Evolutionary conservation across 2,113 vertebrate genomes (phyloP).

Genomic region (Salvelinus sp.): DNA sequence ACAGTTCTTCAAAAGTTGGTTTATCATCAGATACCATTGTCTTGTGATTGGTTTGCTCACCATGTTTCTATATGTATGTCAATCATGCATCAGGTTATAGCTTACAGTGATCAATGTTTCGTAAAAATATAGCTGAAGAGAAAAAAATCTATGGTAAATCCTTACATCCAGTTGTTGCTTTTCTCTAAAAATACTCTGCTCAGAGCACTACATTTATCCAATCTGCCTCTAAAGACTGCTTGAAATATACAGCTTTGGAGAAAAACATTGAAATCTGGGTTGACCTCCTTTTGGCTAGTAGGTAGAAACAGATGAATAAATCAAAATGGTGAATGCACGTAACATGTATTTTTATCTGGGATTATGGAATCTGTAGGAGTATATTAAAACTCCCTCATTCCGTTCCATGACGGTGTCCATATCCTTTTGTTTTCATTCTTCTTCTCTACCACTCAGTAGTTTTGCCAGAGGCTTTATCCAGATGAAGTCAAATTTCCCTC

Average conservation of each 20-base stretch:
- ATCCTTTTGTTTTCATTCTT: constrained; percentile 17
- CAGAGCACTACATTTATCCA: constrained; percentile 59
- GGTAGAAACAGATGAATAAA: constrained; percentile 43
- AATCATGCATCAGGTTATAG: neutral
- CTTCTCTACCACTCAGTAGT: neutral
- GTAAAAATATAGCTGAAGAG: constrained; percentile 34
- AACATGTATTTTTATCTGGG: constrained; percentile 54
- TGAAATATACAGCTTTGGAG: constrained; percentile 57
- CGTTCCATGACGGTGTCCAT: constrained; percentile 28
- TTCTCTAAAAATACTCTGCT: constrained; percentile 53
- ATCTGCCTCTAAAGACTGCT: constrained; percentile 43
- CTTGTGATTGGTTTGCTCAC: neutral
- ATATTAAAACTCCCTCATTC: constrained; percentile 27
- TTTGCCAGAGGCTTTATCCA: constrained; percentile 49
- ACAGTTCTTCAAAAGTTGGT: neutral
- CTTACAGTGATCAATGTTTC: constrained; percentile 16
- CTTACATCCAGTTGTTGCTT: constrained; percentile 38
- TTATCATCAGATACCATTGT: constrained; percentile 9
- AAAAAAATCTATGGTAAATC: constrained; percentile 43
- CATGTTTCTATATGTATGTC: neutral
- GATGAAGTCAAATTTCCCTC: constrained; percentile 51
- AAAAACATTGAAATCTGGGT: constrained; percentile 54
- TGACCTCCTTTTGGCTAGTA: constrained; percentile 52
- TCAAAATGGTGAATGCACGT: constrained; percentile 37
- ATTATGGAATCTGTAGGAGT: constrained; percentile 54